These are phyloP conservation scores for Notothenia rossii DNA, from an alignment of 2,113 vertebrate genomes.

Conservation along the genomic window DNA sequence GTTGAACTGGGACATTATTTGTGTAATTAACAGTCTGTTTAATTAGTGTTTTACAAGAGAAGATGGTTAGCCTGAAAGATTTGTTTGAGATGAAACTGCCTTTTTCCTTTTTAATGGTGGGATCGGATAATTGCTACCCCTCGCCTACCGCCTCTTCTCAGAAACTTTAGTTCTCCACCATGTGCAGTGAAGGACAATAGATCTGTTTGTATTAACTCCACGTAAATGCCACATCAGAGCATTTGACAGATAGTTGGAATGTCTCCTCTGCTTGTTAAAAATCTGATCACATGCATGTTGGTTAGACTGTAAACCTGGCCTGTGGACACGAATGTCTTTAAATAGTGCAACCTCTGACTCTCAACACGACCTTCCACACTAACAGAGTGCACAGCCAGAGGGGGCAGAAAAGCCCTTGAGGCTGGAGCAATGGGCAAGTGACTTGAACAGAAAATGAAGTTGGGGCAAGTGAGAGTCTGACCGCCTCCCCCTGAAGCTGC, in stretches of 20 bases:
- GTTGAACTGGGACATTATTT: neutral
- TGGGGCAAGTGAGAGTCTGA: neutral
- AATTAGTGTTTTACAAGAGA: conserved; percentile 12
- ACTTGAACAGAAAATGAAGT: conserved; percentile 28
- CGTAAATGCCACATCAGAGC: conserved; percentile 9
- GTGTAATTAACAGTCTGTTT: conserved; percentile 5
- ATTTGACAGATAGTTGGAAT: conserved; percentile 27
- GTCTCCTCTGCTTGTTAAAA: conserved; percentile 14
- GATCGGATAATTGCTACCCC: neutral
- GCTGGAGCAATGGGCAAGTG: conserved; percentile 12
- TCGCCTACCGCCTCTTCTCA: conserved; percentile 1
- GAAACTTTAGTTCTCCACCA: conserved; percentile 26
- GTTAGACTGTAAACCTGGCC: conserved; percentile 23
- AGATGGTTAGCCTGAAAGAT: conserved; percentile 12
- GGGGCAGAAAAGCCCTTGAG: conserved; percentile 11
- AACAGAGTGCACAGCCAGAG: conserved; percentile 21
- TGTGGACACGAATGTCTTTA: conserved; percentile 25
- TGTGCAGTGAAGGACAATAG: neutral
- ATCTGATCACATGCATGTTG: conserved; percentile 17
- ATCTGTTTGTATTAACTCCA: neutral
- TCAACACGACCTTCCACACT: conserved; percentile 41
- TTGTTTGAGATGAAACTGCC: neutral
- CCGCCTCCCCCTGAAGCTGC: conserved; percentile 17
- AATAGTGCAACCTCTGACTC: conserved; percentile 63
- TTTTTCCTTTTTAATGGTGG: neutral